Evolutionary conservation across 2,797 vertebrate genomes (phyloP), one percentile per base, ranked within the genome.

Genomic region (Pseudocheirus occidentalis): DNA sequence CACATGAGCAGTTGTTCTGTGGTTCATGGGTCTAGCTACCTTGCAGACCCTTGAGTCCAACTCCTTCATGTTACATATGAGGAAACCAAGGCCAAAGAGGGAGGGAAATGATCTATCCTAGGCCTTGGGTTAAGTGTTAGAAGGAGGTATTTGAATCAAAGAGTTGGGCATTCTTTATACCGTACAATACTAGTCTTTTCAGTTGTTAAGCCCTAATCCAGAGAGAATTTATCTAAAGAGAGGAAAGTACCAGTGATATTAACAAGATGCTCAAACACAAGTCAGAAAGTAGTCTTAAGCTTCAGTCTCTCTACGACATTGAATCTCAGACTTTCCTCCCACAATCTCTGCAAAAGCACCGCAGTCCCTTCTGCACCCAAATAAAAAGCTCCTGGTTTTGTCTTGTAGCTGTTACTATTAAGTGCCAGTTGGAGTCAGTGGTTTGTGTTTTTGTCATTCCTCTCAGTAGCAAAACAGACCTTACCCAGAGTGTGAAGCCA

Each of bases 221-320:
- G 90, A 14, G 58, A 96, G 92, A 50, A 91, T 27, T 90, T 58
- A 10, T 53, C 62, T 54, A 6, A 59, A 93, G 54, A 94, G 92
- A 59, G 52, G 52, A 96, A 91, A 95, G 55, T 40, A 56, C 7
- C 52, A 66, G 21, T 96, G 90, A 95, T 28, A 11, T 92, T 95
- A 92, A 55, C 52, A 90, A 58, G 2, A 27, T 93, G 1, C n/a
- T 53, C n/a, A 90, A 91, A 29, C 31, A 73, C 16, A 46, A 90
- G 53, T 53, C 52, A 55, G 34, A 90, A 27, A 92, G 31, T 96
- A 54, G 56, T 56, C 94, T 95, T 96, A 29, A 52, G 55, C 52
- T 66, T 95, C 66, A 94, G 57, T 91, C 21, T 28, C 24, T 93
- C 21, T 31, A 62, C 11, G 92, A 90, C 90, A 93, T 29, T 93